A percentile compares a stretch with the other conserved stretches of the same genome.
These are phyloP conservation scores for Drosophila birchii DNA, from an alignment of 2,888 invertebrate genomes.

Conservation along the genomic window DNA sequence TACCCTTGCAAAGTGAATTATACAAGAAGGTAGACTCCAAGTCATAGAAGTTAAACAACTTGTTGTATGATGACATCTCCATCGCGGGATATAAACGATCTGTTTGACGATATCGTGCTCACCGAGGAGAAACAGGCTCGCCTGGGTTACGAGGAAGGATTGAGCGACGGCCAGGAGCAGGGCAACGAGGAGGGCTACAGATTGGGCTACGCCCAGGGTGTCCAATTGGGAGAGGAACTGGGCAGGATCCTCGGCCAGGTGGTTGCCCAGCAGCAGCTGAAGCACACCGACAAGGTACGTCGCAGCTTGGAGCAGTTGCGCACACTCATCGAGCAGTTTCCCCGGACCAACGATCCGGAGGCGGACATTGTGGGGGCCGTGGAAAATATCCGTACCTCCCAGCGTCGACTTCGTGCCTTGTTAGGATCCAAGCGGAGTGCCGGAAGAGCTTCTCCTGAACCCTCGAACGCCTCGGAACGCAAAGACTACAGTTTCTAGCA, in stretches of 20 bases:
- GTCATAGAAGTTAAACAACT: background rate
- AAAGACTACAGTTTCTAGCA: conserved; percentile 77
- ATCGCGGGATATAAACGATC: conserved; percentile 89
- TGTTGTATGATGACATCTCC: conserved; percentile 51
- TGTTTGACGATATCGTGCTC: conserved; percentile 89
- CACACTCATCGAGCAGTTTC: conserved; percentile 88
- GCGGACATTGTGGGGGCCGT: conserved; percentile 88
- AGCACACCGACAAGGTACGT: conserved; percentile 86
- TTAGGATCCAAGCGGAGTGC: conserved; percentile 78
- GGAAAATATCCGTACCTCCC: conserved; percentile 88
- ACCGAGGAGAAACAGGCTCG: conserved; percentile 88
- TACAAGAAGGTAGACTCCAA: background rate
- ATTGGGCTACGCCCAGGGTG: conserved; percentile 91
- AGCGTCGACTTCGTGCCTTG: conserved; percentile 89
- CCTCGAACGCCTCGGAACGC: conserved; percentile 30
- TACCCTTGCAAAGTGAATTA: background rate
- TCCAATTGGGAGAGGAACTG: conserved; percentile 90
- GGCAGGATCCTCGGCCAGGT: conserved; percentile 90
- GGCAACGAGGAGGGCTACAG: conserved; percentile 87
- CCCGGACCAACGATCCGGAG: conserved; percentile 87
- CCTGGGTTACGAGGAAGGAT: conserved; percentile 89
- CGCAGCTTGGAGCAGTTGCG: conserved; percentile 87
- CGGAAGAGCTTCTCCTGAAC: background rate
- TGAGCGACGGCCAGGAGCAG: conserved; percentile 86
- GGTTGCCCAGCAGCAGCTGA: conserved; percentile 86